Conservation (phyloP, 2,888 invertebrate genomes). For the Sisyra terminalis region DNA sequence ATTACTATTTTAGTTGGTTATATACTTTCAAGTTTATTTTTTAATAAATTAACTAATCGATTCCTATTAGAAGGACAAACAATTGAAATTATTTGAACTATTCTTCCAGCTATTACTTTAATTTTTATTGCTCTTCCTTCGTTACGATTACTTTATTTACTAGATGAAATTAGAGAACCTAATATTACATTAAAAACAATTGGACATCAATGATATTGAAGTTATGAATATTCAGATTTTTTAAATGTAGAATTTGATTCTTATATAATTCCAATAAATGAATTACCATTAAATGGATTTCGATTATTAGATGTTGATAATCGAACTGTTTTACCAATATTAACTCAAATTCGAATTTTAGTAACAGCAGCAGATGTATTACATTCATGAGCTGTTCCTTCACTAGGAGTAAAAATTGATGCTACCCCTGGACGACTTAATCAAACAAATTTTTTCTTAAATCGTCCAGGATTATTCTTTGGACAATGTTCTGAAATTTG, state of each 20-base stretch:
- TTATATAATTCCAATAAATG: slow-evolving; percentile 35
- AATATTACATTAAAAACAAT: slow-evolving; percentile 12
- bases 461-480: slow-evolving; percentile 44
- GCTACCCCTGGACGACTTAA: slow-evolving; percentile 47
- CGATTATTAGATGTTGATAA: slow-evolving; percentile 48
- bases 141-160: slow-evolving; percentile 38
- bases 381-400: slow-evolving; percentile 47
- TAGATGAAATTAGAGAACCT: slow-evolving; percentile 43
- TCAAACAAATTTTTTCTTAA: no score
- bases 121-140: no score
- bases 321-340: slow-evolving; percentile 37
- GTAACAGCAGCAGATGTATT: slow-evolving; percentile 45
- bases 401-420: slow-evolving; percentile 46
- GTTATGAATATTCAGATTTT: slow-evolving; percentile 41
- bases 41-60: no score
- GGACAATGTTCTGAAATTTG: slow-evolving; percentile 74
- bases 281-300: slow-evolving; percentile 27
- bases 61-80: no score
- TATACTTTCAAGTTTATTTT: no score
- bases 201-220: not conserved
- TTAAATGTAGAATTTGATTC: slow-evolving; percentile 41
- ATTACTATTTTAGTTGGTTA: no score
- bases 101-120: no score
- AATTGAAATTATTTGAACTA: no score
- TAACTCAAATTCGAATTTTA: slow-evolving; percentile 44